Evolutionary conservation across 2,888 invertebrate species (phyloP), one percentile per base, ranked within the genome.

Genomic region (Julus scanicus): DNA sequence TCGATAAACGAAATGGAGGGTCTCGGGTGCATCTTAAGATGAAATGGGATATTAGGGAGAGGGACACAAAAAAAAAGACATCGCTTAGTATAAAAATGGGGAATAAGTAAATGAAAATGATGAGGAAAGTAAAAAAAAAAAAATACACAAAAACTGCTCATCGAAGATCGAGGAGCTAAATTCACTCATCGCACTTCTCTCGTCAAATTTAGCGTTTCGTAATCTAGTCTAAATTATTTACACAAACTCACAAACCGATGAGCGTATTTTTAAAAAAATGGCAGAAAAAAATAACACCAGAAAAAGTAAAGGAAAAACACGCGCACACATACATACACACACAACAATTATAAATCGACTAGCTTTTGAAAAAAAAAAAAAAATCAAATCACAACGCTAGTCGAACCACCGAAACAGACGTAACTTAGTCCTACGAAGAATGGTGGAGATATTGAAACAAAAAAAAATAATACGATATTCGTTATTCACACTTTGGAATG

Each of bases 141-240:
- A 53, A 53, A 53, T 53, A 29, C 80, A 39, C 80, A 37, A 37
- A 29, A 29, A 71, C 29, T 71, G 71, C 71, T 71, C 29, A 71
- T 71, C 71, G 9, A 11, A 29, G 29, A 20, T 20, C 63, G 20
- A 63, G 63, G 9, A 63, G 20, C 63, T 11, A 80, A 29, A 8
- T 39, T 11, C 29, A 37, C 29, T 80, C 80, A 80, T 37, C 37
- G 37, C 37, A 37, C 37, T 80, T 80, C 29, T 11, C 9, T 11
- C 71, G 0, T 29, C 9, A 49, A 71, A 71, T 71, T 29, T 11
- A 80, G 13, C 4, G 13, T 13, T 29, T 37, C 4, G 2, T 4
- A 80, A 80, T 37, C 80, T 80, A 80, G 8, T 37, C 80, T 80
- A 80, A 80, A 37, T 39, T 80, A 80, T 80, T 80, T 80, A 80